Base-by-base conservation (phyloP, 2,888 invertebrate genomes). In the Nemotelus pantherinus region DNA sequence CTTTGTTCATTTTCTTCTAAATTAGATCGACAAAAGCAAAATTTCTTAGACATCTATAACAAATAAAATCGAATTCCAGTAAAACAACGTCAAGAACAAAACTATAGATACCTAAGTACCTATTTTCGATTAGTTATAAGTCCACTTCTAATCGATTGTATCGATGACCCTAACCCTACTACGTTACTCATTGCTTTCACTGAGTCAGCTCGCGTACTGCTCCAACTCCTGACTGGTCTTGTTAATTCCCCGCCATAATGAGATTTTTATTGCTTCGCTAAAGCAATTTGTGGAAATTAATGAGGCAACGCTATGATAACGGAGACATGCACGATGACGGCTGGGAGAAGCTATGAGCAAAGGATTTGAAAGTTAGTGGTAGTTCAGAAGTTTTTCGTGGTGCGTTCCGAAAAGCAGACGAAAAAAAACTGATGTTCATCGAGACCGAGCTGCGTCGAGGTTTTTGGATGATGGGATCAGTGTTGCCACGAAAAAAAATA, bases 271-370 rank as follows among this genome's bases (percentile, higher is more conserved):
- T 74, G 63, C 74, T 44, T 60, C 63, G 74, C 74, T 63, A 74
- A 74, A 60, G 74, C 74, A 74, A 74, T 74, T 74, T 74, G 63
- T 25, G 63, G 63, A 60, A 74, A 74, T 74, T 74, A 63, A 74
- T 74, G 74, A 58, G 74, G 48, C 74, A 74, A 74, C 39, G 63
- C 47, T 74, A 74, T 74, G 7, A 74, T 43, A 63, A 41, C 72
- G 72, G 60, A 63, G 48, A 63, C 47, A 44, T 70, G 43, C 43
- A 43, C 44, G 60, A 74, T 60, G 74, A 58, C 50, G 74, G 39
- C 70, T 70, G 63, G 47, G 25, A 3, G 48, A 58, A 74, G 48
- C 10, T 48, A 74, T 74, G 74, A 50, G 39, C 25, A 25, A 55
- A 48, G 60, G 74, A 57, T 48, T 74, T 74, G 63, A 74, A 74